phyloP scores from a whole-genome alignment of 2,888 invertebrate genomes.

The Sesamia inferens region DNA sequence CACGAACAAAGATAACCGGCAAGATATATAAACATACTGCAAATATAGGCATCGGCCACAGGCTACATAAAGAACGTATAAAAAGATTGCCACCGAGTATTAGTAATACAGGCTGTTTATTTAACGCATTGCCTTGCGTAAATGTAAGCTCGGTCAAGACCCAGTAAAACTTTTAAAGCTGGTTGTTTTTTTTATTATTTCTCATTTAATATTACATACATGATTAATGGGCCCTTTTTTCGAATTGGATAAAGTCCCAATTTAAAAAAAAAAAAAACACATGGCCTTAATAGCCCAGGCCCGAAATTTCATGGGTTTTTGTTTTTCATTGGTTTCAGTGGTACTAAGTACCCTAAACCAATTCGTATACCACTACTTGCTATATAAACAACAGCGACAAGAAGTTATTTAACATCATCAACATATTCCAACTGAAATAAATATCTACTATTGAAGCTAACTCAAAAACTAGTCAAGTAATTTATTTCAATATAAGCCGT shows the following conservation, averaged over 20 bases:
- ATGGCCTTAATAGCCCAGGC: too few relatives aligned
- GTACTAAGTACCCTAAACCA: too few relatives aligned
- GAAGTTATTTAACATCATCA: background rate
- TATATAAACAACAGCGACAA: background rate
- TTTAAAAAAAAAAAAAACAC: too few relatives aligned
- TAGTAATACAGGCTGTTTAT: constrained; percentile 29
- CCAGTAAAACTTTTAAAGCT: background rate
- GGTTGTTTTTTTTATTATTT: background rate
- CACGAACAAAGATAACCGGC: constrained; percentile 27
- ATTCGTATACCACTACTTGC: background rate
- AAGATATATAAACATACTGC: constrained; percentile 29
- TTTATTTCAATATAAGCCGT: too few relatives aligned
- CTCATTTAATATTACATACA: background rate
- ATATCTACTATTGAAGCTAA: too few relatives aligned
- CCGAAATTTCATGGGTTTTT: background rate
- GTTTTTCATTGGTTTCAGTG: too few relatives aligned
- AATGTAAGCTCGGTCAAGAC: background rate
- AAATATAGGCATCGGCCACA: constrained; percentile 29
- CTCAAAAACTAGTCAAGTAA: too few relatives aligned
- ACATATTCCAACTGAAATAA: background rate
- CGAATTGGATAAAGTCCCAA: background rate
- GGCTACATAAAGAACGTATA: constrained; percentile 27
- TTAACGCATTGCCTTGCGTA: background rate
- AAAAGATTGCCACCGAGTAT: constrained; percentile 29
- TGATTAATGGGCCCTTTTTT: background rate